Evolutionary conservation across 2,113 vertebrate species (phyloP).

Genomic region (Melierax canorus): DNA sequence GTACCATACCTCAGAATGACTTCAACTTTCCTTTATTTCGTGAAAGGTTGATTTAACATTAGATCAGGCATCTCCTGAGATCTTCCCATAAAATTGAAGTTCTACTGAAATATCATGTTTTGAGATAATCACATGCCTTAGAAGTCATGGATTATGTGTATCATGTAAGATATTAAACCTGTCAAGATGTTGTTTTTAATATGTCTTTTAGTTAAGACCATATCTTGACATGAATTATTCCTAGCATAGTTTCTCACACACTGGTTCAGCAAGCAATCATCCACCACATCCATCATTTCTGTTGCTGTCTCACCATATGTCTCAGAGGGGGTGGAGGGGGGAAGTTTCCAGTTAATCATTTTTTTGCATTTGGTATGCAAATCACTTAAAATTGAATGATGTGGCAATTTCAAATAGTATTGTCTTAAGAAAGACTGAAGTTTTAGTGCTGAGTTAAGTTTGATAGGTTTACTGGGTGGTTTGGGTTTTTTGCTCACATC

Average conservation of each 20-base stretch:
- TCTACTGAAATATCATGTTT: conserved; percentile 35
- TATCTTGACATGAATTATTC: conserved; percentile 42
- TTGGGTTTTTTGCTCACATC: neutral
- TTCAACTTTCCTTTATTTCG: neutral
- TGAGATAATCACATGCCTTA: conserved; percentile 28
- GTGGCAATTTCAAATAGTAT: neutral
- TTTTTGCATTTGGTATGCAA: conserved; percentile 24
- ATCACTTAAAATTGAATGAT: conserved; percentile 36
- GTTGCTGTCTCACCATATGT: conserved; percentile 36
- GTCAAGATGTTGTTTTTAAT: conserved; percentile 42
- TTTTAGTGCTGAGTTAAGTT: neutral
- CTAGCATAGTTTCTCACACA: conserved; percentile 31
- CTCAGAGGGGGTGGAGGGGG: neutral
- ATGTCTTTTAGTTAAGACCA: conserved; percentile 37
- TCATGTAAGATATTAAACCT: conserved; percentile 42
- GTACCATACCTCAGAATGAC: neutral
- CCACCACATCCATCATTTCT: conserved; percentile 50
- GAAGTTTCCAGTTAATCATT: conserved; percentile 13
- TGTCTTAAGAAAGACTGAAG: neutral
- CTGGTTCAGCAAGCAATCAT: conserved; percentile 46
- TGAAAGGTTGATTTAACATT: conserved; percentile 45
- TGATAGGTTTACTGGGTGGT: neutral
- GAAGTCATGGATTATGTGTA: conserved; percentile 25
- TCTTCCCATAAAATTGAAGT: conserved; percentile 15
- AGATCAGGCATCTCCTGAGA: conserved; percentile 15